A percentile compares a stretch with the other conserved stretches of the same genome.
phyloP scores from a whole-genome alignment of 1,140 invertebrate species.

The Thaumetopoea pityocampa region DNA sequence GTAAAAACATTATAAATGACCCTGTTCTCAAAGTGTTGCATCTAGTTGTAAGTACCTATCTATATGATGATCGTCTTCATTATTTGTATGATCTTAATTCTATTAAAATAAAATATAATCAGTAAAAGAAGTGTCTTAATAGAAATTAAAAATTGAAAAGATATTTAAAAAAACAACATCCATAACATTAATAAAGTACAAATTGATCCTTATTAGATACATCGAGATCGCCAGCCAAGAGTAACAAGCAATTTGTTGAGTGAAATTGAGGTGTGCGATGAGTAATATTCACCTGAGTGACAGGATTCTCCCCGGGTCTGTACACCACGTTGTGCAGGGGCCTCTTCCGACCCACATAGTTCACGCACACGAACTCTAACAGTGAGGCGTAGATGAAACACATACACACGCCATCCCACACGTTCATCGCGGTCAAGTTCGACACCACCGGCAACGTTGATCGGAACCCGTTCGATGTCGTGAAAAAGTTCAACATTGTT shows the following conservation, averaged over 20 bases:
- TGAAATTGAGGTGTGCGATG: constrained; percentile 13
- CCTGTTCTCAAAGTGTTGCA: too few relatives aligned
- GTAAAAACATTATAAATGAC: too few relatives aligned
- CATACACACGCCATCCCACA: constrained; percentile 97
- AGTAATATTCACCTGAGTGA: constrained; percentile 86
- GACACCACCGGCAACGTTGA: constrained; percentile 94
- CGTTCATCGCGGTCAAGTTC: constrained; percentile 95
- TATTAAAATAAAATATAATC: too few relatives aligned
- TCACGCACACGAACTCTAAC: constrained; percentile 95
- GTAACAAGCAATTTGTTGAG: constrained; percentile 4
- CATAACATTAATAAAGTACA: not conserved
- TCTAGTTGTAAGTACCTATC: too few relatives aligned
- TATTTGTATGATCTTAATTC: too few relatives aligned
- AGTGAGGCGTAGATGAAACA: constrained; percentile 96
- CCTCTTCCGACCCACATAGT: constrained; percentile 94
- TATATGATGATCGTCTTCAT: too few relatives aligned
- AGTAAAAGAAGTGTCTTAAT: too few relatives aligned
- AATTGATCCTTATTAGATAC: not conserved
- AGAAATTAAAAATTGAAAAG: too few relatives aligned
- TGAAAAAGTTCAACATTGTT: constrained; percentile 98
- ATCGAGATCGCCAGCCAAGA: not conserved
- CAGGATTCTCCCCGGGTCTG: constrained; percentile 91
- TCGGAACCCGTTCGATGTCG: constrained; percentile 92
- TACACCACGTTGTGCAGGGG: constrained; percentile 93
- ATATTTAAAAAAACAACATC: not conserved